Conservation (phyloP, 2,888 invertebrate species). For the Zeuzera pyrina region DNA sequence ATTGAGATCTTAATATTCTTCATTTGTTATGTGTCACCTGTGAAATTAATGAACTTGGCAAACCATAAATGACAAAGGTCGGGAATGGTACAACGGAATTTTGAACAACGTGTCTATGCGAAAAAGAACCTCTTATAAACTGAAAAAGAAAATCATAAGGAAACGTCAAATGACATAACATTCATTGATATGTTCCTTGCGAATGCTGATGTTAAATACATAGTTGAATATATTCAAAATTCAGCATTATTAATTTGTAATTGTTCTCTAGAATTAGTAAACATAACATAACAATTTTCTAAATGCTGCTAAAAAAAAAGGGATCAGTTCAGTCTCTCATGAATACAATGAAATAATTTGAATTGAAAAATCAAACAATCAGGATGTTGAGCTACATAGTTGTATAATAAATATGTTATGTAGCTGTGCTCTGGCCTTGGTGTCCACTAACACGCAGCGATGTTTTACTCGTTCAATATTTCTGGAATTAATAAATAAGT, state of each 20-base stretch:
- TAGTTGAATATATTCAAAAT: too few relatives aligned
- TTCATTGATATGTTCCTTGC: constrained; percentile 61
- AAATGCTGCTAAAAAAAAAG: constrained; percentile 63
- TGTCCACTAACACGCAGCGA: constrained; percentile 40
- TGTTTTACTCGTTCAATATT: constrained; percentile 24
- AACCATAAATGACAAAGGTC: constrained; percentile 20
- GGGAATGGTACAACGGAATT: constrained; percentile 41
- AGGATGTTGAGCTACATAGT: constrained; percentile 42
- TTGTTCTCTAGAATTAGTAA: constrained; percentile 39
- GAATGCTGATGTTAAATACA: too few relatives aligned
- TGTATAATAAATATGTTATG: constrained; percentile 15
- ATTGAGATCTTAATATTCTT: too few relatives aligned
- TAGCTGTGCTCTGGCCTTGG: constrained; percentile 27
- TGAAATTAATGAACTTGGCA: constrained; percentile 37
- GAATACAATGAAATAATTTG: constrained; percentile 53
- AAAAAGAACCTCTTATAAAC: constrained; percentile 60
- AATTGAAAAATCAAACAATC: constrained; percentile 48
- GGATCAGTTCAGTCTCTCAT: constrained; percentile 66
- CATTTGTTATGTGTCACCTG: too few relatives aligned
- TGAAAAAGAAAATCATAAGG: constrained; percentile 19
- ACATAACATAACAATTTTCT: constrained; percentile 55
- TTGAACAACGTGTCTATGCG: constrained; percentile 61
- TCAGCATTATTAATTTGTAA: too few relatives aligned
- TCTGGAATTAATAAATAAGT: constrained; percentile 37
- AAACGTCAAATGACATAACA: constrained; percentile 35